Conservation (phyloP, 2,888 invertebrate species). For the Aspidiotus rigidus region DNA sequence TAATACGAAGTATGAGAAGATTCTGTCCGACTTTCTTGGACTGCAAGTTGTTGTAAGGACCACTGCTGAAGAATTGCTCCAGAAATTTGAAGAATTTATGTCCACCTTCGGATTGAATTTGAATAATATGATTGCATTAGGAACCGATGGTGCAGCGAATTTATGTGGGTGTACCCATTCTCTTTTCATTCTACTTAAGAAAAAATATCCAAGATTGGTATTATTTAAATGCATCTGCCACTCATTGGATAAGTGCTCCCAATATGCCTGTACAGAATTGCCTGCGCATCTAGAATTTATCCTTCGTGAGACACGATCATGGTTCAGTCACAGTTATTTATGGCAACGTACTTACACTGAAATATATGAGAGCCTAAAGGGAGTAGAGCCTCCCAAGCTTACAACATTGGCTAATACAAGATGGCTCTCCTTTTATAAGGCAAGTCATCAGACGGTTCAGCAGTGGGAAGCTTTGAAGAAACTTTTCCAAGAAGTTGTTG, state of each 20-base stretch:
- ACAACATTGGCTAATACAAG: constrained; percentile 36
- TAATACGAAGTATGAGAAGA: constrained; percentile 34
- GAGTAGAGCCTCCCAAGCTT: constrained; percentile 28
- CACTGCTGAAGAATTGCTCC: constrained; percentile 35
- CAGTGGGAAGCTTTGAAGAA: constrained; percentile 39
- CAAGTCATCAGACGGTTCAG: constrained; percentile 37
- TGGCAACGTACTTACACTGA: constrained; percentile 35
- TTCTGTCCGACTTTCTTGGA: constrained; percentile 38
- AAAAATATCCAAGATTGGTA: constrained; percentile 35
- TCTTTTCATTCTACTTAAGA: constrained; percentile 34
- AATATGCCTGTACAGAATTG: constrained; percentile 38
- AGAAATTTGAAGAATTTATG: constrained; percentile 26
- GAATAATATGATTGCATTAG: constrained; percentile 38
- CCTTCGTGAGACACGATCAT: constrained; percentile 39
- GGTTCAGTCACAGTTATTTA: constrained; percentile 39
- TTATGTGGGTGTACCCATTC: constrained; percentile 37
- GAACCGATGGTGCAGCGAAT: constrained; percentile 39
- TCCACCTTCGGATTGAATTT: constrained; percentile 15
- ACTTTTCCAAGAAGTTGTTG: constrained; percentile 36
- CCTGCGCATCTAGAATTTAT: constrained; percentile 38
- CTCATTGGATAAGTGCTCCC: constrained; percentile 38
- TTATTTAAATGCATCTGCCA: constrained; percentile 39
- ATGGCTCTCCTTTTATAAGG: constrained; percentile 39
- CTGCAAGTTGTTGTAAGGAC: constrained; percentile 36
- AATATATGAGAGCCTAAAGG: constrained; percentile 36